phyloP scores from a whole-genome alignment of 2,113 vertebrate species.

The Oryzias javanicus region DNA sequence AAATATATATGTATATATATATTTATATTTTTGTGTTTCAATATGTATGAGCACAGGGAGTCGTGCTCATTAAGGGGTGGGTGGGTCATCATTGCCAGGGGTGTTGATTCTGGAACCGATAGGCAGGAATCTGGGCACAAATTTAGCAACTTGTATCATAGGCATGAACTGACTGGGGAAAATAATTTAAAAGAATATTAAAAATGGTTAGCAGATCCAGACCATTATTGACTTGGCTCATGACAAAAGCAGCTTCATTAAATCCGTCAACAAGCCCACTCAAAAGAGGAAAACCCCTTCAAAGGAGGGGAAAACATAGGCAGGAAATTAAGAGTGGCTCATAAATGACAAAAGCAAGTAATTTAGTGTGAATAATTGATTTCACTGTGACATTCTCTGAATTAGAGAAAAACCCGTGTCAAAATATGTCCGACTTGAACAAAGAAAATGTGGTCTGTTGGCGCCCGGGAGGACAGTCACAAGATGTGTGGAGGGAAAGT shows the following conservation, averaged over 20 bases:
- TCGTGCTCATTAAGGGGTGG: neutral
- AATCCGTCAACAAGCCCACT: slow-evolving; percentile 36
- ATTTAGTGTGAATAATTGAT: slow-evolving; percentile 15
- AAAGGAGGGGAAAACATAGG: slow-evolving; percentile 2
- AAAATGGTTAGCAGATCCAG: slow-evolving; percentile 22
- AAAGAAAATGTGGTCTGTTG: slow-evolving; percentile 1
- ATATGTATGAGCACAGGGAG: no score
- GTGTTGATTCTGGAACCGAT: slow-evolving; percentile 28
- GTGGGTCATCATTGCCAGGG: neutral
- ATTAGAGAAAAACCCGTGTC: slow-evolving; percentile 13
- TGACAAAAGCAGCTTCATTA: slow-evolving; percentile 27
- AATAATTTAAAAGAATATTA: slow-evolving; percentile 22
- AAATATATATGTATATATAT: no score
- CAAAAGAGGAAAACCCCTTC: slow-evolving; percentile 16
- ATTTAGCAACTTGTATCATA: slow-evolving; percentile 38
- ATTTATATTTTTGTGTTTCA: no score
- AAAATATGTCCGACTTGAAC: slow-evolving; percentile 14
- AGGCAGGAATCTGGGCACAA: slow-evolving; percentile 66
- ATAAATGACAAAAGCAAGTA: slow-evolving; percentile 17
- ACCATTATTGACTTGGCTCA: slow-evolving; percentile 36
- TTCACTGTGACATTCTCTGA: slow-evolving; percentile 21
- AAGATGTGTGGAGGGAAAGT: slow-evolving; percentile 21
- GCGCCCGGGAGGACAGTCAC: slow-evolving; percentile 29
- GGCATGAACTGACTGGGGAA: slow-evolving; percentile 17
- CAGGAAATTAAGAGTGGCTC: slow-evolving; percentile 5